Conservation (phyloP, 2,888 invertebrate species). For the Agrotis segetum region DNA sequence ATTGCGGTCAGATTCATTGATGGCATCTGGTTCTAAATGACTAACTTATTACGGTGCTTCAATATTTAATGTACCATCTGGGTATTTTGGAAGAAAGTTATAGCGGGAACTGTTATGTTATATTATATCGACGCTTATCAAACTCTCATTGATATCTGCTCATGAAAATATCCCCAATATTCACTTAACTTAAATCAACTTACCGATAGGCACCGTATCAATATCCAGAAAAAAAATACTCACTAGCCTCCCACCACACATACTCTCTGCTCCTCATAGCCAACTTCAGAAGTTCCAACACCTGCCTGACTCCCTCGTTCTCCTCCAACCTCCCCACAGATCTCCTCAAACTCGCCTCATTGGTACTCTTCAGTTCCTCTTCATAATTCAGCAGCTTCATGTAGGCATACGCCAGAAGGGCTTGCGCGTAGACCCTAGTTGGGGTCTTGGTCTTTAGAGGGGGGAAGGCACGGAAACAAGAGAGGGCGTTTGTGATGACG, state of each 20-base stretch:
- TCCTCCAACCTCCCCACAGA: slow-evolving; percentile 68
- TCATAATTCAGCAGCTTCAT: slow-evolving; percentile 78
- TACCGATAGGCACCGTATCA: no score
- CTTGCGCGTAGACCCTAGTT: slow-evolving; percentile 78
- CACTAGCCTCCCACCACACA: slow-evolving; percentile 96
- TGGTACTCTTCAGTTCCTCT: slow-evolving; percentile 72
- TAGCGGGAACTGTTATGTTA: no score
- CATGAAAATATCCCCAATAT: no score
- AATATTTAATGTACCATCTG: no score
- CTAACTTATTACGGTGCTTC: no score
- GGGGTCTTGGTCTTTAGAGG: slow-evolving; percentile 74
- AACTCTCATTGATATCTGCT: no score
- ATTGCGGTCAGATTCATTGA: no score
- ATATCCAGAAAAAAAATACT: slow-evolving; percentile 58
- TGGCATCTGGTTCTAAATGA: no score
- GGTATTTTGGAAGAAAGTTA: no score
- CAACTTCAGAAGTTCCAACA: slow-evolving; percentile 78
- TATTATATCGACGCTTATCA: no score
- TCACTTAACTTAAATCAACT: no score
- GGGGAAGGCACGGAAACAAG: slow-evolving; percentile 90
- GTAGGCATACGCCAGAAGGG: slow-evolving; percentile 80
- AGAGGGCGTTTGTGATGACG: slow-evolving; percentile 90
- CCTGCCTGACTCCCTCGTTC: slow-evolving; percentile 77
- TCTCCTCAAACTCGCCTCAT: slow-evolving; percentile 72
- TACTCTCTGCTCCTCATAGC: slow-evolving; percentile 87